Evolutionary conservation across 2,113 vertebrate species (phyloP), one percentile per base, ranked within the genome.

Genomic region (Serilophus lunatus): DNA sequence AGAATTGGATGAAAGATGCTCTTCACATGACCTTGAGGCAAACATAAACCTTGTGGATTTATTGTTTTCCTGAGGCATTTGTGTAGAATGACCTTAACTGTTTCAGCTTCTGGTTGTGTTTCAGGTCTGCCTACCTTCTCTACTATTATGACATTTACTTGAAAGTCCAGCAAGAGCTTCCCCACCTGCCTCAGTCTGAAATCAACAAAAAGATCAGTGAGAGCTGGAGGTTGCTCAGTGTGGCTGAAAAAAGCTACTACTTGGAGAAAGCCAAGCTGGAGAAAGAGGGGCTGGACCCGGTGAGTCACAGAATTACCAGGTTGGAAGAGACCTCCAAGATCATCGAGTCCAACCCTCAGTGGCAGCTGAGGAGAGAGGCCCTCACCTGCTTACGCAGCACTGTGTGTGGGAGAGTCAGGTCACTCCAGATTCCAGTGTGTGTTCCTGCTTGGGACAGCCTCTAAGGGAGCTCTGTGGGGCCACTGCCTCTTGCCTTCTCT

Each of bases 131-230:
- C 72, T 99, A 99, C 86, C 98, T 99, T 57, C 98, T 99, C 5
- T 99, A 99, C 96, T 99, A 99, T 97, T 99, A 99, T 6, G 99
- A 99, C 66, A 99, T 99, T 92, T 99, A 99, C 94, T 98, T 99
- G 98, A 98, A 98, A 91, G 98, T 99, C 76, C 99, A 99, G 90
- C 98, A 99, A 82, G 99, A 99, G 92, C 98, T 98, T 18, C 99
- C 99, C 1, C 98, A 99, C 90, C 98, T 99, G 75, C 99, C 99
- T 33, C 99, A 99, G 59, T 99, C 99, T 35, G 99, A 99, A 97
- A 99, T 99, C 97, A 99, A 99, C 97, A 99, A 99, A 97, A 98
- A 99, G 86, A 99, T 99, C 95, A 99, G 99, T 20, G 99, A 99
- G 97, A 99, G 98, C 82, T 99, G 99, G 99, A 98, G 98, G 90